A percentile compares a stretch with the other conserved stretches of the same genome.
phyloP scores from a whole-genome alignment of 2,113 vertebrate genomes.

The Pongo abelii region DNA sequence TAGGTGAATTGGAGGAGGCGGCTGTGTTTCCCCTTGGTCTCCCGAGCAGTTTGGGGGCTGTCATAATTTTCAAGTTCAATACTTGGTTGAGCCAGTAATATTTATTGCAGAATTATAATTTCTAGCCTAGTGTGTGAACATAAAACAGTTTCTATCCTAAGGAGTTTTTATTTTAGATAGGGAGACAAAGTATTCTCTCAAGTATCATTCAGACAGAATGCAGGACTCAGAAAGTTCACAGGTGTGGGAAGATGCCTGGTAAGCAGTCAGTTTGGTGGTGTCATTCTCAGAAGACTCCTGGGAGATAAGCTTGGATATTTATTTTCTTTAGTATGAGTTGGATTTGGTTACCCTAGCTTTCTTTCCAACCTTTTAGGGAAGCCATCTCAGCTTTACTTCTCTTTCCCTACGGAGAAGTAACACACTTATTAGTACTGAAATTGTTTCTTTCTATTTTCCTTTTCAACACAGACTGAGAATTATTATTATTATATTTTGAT shows the following conservation, averaged over 20 bases:
- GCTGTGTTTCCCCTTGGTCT: background rate
- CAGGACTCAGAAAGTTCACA: background rate
- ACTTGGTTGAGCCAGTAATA: background rate
- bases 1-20: background rate
- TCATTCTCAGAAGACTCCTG: conserved; percentile 34
- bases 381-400: background rate
- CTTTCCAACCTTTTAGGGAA: background rate
- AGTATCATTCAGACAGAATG: background rate
- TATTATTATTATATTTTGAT: conserved; percentile 1
- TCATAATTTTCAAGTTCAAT: background rate
- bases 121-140: background rate
- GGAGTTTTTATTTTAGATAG: conserved; percentile 33
- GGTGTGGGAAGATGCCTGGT: background rate
- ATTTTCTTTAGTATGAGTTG: conserved; percentile 7
- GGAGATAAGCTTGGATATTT: conserved; percentile 28
- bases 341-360: conserved; percentile 25
- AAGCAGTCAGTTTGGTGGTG: background rate
- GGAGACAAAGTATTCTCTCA: conserved; percentile 35
- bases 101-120: conserved; percentile 38
- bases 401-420: background rate
- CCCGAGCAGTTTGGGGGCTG: background rate
- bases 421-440: background rate
- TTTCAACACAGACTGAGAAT: background rate
- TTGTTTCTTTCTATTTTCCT: background rate
- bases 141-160: conserved; percentile 1